Conservation (phyloP, 1,140 invertebrate genomes). For the Drosophila orosa region DNA sequence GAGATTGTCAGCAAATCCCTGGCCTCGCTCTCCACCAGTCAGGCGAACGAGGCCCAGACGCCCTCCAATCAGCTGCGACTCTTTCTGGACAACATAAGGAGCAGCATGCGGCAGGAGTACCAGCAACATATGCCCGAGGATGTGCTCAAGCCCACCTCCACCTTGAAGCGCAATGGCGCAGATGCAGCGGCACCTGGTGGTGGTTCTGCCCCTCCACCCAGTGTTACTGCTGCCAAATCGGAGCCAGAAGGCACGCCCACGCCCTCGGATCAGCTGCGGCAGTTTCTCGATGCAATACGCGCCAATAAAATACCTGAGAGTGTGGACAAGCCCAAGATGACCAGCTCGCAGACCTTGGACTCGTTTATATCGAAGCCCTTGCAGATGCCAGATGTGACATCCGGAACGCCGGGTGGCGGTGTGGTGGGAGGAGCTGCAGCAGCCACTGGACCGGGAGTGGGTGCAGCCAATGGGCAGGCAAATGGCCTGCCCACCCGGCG, state of each 20-base stretch:
- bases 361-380: slow-evolving; percentile 80
- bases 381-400: slow-evolving; percentile 82
- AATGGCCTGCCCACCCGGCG: slow-evolving; percentile 60
- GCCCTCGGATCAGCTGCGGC: slow-evolving; percentile 80
- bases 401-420: slow-evolving; percentile 59
- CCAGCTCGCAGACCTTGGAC: slow-evolving; percentile 75
- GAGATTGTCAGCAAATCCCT: slow-evolving; percentile 81
- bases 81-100: slow-evolving; percentile 82
- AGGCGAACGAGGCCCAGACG: slow-evolving; percentile 66
- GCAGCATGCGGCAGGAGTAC: slow-evolving; percentile 82
- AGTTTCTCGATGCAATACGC: slow-evolving; percentile 83
- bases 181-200: not conserved
- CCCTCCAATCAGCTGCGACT: slow-evolving; percentile 78
- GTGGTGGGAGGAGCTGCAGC: not conserved
- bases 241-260: slow-evolving; percentile 61
- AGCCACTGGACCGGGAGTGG: not conserved
- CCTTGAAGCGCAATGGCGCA: slow-evolving; percentile 26
- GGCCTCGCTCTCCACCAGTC: slow-evolving; percentile 64
- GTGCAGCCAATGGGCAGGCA: slow-evolving; percentile 4
- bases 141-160: slow-evolving; percentile 62
- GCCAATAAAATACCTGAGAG: slow-evolving; percentile 82
- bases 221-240: not conserved
- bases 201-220: not conserved
- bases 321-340: slow-evolving; percentile 75
- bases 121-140: slow-evolving; percentile 81